Base-by-base conservation (phyloP, 2,797 vertebrate genomes). In the Eleutherodactylus coqui region DNA sequence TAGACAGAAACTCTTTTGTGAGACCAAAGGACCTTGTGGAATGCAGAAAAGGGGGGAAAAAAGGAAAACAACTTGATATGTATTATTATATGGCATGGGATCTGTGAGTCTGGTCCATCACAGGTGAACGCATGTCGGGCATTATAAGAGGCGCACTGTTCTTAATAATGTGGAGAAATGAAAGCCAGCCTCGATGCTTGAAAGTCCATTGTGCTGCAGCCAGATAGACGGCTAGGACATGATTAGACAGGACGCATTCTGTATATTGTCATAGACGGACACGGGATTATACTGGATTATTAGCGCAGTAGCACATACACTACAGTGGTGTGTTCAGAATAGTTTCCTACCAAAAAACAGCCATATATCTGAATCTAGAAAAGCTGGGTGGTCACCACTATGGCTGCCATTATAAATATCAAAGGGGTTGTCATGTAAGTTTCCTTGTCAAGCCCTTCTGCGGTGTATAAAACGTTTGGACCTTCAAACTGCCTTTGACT, bases 1-100 rank as follows among this genome's bases (percentile, higher is more conserved):
- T 85, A 85, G 13, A 70, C 5, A 2, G 60, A 78, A 41, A 53
- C 43, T 64, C 34, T 78, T 47, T 78, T 85, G 58, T 69, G 43
- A 69, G 62, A 79, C 83, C 60, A 60, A 75, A 75, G 82, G 60
- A 17, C 24, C 21, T 19, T 8, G 36, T 24, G 3, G 51, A 45
- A 81, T 81, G 62, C 43, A 81, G 43, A 69, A 81, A 49, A 69
- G 58, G 27, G 38, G n/a, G 47, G 16, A 14, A 53, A 53, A n/a
- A 32, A 27, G 45, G 34, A 69, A 81, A 47, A 67, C 79, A 67
- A 80, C 38, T 29, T 45, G 53, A 79, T 64, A 24, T n/a, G 27
- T 64, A 64, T 79, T 79, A 64, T 79, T 79, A 43, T 60, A 32
- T 43, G 36, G 51, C 55, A 19, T 41, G 36, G 41, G n/a, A 29